Percentiles rank a stretch among this genome's conserved stretches.
These are phyloP conservation scores for Dendrophyllia cribrosa DNA, from an alignment of 64 coral and sea anemone species.

Conservation along the genomic window DNA sequence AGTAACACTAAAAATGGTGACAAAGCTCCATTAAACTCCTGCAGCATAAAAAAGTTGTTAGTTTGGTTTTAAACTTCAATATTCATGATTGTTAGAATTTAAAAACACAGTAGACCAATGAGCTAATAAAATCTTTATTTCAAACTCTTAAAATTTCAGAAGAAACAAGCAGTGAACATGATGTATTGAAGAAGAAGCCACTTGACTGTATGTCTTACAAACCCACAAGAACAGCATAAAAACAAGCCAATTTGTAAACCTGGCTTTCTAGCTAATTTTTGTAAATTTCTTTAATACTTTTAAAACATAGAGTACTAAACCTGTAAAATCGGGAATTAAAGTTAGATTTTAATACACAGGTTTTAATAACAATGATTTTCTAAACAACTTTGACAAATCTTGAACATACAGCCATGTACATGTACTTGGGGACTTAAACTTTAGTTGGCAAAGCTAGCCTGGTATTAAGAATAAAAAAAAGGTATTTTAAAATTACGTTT, in stretches of 20 bases:
- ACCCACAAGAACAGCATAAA: background rate
- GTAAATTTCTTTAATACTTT: background rate
- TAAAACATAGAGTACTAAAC: background rate
- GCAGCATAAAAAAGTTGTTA: too few species aligned
- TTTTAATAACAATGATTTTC: background rate
- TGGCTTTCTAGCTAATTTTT: background rate
- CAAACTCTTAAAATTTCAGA: constrained; percentile 47
- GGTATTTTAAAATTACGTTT: too few species aligned
- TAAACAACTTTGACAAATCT: background rate
- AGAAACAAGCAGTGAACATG: constrained; percentile 27
- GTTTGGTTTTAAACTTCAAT: too few species aligned
- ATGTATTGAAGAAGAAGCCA: constrained; percentile 25
- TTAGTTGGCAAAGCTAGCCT: too few species aligned
- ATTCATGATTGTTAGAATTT: too few species aligned
- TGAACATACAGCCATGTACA: background rate
- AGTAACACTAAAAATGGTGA: too few species aligned
- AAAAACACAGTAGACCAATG: background rate
- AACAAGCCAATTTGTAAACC: background rate
- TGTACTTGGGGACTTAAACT: too few species aligned
- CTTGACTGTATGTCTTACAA: background rate
- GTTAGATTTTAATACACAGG: constrained; percentile 7
- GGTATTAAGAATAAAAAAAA: too few species aligned
- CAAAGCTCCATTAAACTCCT: too few species aligned
- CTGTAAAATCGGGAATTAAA: background rate
- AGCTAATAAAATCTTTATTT: constrained; percentile 37